Evolutionary conservation across 1,140 invertebrate genomes (phyloP).

Genomic region (Wiebesia pumilae): DNA sequence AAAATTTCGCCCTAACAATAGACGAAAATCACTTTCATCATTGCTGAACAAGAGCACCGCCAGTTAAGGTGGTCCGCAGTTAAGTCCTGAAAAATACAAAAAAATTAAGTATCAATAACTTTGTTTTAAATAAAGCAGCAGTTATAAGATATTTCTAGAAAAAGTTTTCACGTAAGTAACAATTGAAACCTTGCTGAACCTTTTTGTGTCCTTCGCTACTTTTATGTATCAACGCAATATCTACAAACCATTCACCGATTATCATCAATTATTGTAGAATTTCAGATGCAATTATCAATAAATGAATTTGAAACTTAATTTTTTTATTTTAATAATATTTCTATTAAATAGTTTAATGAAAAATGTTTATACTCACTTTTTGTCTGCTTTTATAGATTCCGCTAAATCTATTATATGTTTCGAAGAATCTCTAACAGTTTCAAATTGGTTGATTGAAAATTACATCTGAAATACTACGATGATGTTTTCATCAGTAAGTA

Average conservation of each 20-base stretch:
- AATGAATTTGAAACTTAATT: conserved; percentile 5
- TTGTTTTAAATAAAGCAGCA: conserved; percentile 52
- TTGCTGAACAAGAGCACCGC: conserved; percentile 39
- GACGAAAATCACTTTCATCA: conserved; percentile 43
- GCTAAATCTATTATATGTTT: conserved; percentile 19
- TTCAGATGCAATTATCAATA: background rate
- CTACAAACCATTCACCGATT: background rate
- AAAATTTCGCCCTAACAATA: conserved; percentile 40
- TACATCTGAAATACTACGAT: conserved; percentile 12
- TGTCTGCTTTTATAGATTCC: background rate
- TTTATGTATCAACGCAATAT: background rate
- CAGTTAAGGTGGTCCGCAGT: conserved; percentile 20
- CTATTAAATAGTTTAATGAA: conserved; percentile 27
- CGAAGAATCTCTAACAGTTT: background rate
- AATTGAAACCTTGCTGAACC: conserved; percentile 15
- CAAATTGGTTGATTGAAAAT: conserved; percentile 7
- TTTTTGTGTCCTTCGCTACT: conserved; percentile 1
- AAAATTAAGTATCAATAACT: conserved; percentile 50
- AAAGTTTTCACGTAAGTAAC: background rate
- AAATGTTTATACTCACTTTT: conserved; percentile 14
- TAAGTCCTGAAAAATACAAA: conserved; percentile 52
- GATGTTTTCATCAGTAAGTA: conserved; percentile 4
- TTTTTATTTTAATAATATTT: background rate
- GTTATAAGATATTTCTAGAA: conserved; percentile 25
- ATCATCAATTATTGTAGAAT: background rate